Percentiles rank a stretch among this genome's conserved stretches.
Evolutionary conservation across 2,888 invertebrate genomes (phyloP).

Genomic region (Phytoseiulus persimilis): DNA sequence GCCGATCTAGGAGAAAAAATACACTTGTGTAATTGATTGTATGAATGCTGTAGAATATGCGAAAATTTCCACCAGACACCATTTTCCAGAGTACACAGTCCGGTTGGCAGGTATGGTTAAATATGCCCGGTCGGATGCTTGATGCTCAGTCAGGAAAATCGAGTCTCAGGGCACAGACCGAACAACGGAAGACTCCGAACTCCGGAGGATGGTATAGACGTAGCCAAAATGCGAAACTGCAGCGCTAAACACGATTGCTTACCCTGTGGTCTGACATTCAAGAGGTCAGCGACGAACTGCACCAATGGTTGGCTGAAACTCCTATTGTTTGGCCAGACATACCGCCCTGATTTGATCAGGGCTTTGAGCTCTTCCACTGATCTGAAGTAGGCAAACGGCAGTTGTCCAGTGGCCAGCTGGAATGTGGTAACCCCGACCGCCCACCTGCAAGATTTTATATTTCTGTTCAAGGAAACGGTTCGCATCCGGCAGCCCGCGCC

Average conservation of each 20-base stretch:
- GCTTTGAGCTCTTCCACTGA: constrained; percentile 8
- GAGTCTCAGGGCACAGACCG: too few species aligned
- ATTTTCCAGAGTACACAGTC: too few species aligned
- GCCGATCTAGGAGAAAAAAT: background rate
- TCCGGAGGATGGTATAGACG: too few species aligned
- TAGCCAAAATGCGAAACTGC: too few species aligned
- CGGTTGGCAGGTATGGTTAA: too few species aligned
- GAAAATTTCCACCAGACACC: too few species aligned
- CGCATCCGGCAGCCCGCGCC: background rate
- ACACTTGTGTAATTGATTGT: too few species aligned
- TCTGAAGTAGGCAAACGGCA: constrained; percentile 10
- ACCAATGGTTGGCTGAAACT: background rate
- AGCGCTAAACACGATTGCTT: too few species aligned
- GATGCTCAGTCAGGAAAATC: too few species aligned
- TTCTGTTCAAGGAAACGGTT: background rate
- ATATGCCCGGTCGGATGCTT: too few species aligned
- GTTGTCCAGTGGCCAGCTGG: constrained; percentile 7
- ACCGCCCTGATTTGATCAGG: background rate
- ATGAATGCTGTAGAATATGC: too few species aligned
- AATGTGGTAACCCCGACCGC: constrained; percentile 11
- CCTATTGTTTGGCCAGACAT: constrained; percentile 17
- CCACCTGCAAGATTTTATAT: background rate
- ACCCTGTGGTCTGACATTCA: background rate
- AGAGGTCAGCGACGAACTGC: background rate
- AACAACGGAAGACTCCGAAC: too few species aligned